Conservation (phyloP, 2,888 invertebrate genomes). For the Synergus itoensis region DNA sequence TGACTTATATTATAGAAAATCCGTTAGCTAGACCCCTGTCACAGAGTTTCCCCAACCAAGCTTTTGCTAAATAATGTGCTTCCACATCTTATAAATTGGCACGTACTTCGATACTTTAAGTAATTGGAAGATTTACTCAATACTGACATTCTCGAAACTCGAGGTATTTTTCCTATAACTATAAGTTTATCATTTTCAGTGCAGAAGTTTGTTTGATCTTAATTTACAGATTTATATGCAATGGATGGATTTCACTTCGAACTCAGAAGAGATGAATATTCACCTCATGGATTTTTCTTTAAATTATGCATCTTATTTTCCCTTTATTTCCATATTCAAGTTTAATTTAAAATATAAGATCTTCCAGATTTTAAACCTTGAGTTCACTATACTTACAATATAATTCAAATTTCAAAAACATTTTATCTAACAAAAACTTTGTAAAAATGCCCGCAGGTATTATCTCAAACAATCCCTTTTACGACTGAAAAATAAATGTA, state of each 20-base stretch:
- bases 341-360: too few relatives aligned
- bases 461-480: not conserved
- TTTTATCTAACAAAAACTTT: not conserved
- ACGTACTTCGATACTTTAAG: slow-evolving; percentile 20
- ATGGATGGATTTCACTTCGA: not conserved
- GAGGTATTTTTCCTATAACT: not conserved
- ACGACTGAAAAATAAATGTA: not conserved
- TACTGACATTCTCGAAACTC: not conserved
- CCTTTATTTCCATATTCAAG: too few relatives aligned
- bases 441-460: too few relatives aligned
- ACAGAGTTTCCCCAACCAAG: slow-evolving; percentile 6
- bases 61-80: slow-evolving; percentile 7
- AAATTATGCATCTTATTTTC: not conserved
- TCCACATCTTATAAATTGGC: slow-evolving; percentile 27
- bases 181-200: not conserved
- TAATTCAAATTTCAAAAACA: too few relatives aligned
- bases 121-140: slow-evolving; percentile 7
- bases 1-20: slow-evolving; percentile 23
- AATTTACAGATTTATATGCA: not conserved
- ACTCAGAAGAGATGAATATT: not conserved
- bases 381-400: too few relatives aligned
- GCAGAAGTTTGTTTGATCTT: not conserved
- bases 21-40: slow-evolving; percentile 19
- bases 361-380: too few relatives aligned
- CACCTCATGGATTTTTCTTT: not conserved